A percentile compares a stretch with the other conserved stretches of the same genome.
Evolutionary conservation across 1,140 invertebrate species (phyloP).

Genomic region (Anastrepha obliqua): DNA sequence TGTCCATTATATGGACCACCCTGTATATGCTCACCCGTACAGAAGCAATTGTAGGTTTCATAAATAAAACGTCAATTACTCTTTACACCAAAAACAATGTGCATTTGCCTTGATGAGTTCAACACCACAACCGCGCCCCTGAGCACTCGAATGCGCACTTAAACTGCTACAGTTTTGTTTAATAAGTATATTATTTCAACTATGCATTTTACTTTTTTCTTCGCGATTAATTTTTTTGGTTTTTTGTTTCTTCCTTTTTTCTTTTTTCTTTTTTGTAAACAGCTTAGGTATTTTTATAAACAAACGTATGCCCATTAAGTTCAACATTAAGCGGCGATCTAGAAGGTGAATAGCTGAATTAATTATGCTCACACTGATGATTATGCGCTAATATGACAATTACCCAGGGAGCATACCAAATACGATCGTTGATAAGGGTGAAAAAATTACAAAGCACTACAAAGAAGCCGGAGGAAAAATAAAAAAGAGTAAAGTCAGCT

Average conservation of each 20-base stretch:
- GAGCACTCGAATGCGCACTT: not conserved
- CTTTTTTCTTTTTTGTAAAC: not conserved
- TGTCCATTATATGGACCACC: too few species aligned
- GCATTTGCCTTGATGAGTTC: constrained; percentile 36
- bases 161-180: not conserved
- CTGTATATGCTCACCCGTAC: too few species aligned
- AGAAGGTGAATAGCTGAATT: constrained; percentile 25
- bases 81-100: not conserved
- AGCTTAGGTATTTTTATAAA: not conserved
- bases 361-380: constrained; percentile 12
- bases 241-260: not conserved
- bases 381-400: not conserved
- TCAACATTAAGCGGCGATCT: not conserved
- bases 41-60: too few species aligned
- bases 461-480: not conserved
- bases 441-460: not conserved
- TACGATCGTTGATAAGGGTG: not conserved
- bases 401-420: not conserved
- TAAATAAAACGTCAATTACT: too few species aligned
- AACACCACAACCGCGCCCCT: not conserved
- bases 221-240: not conserved
- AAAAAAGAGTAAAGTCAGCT: not conserved
- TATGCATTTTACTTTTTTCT: not conserved
- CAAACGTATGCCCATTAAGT: not conserved
- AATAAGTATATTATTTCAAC: too few species aligned